These are phyloP conservation scores for Panopea generosa DNA, from an alignment of 2,888 invertebrate genomes.

Conservation along the genomic window DNA sequence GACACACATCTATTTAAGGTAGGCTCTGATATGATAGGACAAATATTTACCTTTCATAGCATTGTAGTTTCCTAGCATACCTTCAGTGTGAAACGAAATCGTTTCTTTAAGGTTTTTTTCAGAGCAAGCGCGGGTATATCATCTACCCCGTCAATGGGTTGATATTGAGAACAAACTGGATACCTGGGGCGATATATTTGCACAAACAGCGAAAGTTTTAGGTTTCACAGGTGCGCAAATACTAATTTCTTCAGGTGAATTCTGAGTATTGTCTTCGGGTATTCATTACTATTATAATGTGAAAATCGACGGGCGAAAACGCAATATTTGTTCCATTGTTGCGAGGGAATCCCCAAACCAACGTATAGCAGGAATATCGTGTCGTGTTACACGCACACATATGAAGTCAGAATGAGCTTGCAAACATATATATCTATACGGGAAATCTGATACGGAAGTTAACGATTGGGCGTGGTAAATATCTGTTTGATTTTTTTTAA, in stretches of 20 bases:
- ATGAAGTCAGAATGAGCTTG: too few relatives aligned
- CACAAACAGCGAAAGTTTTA: conserved; percentile 53
- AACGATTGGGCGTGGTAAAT: too few relatives aligned
- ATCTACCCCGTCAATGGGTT: background rate
- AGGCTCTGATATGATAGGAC: conserved; percentile 52
- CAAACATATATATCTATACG: background rate
- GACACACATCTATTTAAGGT: conserved; percentile 20
- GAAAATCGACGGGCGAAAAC: conserved; percentile 22
- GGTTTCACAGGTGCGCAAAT: conserved; percentile 61
- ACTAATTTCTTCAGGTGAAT: conserved; percentile 49
- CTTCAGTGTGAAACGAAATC: background rate
- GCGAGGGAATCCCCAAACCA: background rate
- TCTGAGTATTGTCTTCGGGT: conserved; percentile 12
- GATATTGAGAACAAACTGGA: conserved; percentile 13
- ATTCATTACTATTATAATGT: conserved; percentile 35
- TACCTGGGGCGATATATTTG: conserved; percentile 50
- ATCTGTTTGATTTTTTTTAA: too few relatives aligned
- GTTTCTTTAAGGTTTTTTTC: background rate
- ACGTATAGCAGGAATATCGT: too few relatives aligned
- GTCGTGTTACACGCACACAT: too few relatives aligned
- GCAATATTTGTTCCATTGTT: conserved; percentile 12
- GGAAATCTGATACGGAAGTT: background rate
- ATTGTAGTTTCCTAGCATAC: background rate
- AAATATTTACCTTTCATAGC: conserved; percentile 64
- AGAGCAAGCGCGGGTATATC: conserved; percentile 2